Evolutionary conservation across 2,797 vertebrate genomes (phyloP).

Genomic region (Sarcoramphus papa): DNA sequence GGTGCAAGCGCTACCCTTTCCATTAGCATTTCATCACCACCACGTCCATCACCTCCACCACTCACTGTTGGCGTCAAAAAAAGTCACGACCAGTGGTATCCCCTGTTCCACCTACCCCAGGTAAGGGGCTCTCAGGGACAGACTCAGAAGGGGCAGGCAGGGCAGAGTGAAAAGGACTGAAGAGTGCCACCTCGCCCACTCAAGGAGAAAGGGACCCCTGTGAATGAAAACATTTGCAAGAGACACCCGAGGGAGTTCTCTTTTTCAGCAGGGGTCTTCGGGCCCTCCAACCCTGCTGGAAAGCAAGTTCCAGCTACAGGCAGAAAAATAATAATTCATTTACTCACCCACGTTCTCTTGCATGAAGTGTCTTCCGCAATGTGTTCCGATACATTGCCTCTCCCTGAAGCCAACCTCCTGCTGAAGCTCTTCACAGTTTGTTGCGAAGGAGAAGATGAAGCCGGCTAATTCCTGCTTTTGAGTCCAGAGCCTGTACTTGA

Average conservation of each 20-base stretch:
- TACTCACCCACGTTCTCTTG: background rate
- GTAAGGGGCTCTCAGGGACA: accelerated
- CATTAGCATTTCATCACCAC: background rate
- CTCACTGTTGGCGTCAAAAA: accelerated
- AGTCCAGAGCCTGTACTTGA: background rate
- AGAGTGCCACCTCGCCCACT: background rate
- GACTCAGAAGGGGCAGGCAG: background rate
- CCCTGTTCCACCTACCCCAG: background rate
- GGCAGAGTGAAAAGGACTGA: background rate
- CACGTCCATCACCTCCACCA: accelerated
- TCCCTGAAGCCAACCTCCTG: constrained; percentile 50
- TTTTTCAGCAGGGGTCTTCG: background rate
- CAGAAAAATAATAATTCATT: background rate
- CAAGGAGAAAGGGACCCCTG: background rate
- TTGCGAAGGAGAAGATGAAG: background rate
- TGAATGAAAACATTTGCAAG: background rate
- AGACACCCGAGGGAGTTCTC: background rate
- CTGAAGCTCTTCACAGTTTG: constrained; percentile 36
- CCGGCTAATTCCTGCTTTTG: background rate
- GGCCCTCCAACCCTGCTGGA: background rate
- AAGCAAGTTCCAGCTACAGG: background rate
- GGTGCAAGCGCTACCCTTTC: background rate
- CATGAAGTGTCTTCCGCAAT: background rate
- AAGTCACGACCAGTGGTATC: background rate
- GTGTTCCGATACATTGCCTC: constrained; percentile 4